phyloP scores from a whole-genome alignment of 1,140 invertebrate genomes.

The Sminthurides bifidus region DNA sequence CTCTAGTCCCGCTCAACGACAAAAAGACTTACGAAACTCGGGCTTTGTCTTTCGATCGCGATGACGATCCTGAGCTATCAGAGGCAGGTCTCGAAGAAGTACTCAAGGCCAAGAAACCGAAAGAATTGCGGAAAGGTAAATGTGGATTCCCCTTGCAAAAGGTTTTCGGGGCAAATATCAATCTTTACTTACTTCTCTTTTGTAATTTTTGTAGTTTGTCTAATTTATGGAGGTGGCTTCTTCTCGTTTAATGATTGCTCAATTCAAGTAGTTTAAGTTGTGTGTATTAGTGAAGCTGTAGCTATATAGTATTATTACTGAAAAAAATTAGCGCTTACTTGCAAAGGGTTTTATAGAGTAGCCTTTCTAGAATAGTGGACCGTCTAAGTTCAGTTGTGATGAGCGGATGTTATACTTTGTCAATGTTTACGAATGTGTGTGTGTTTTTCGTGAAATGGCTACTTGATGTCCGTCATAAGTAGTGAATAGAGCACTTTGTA shows the following conservation, averaged over 20 bases:
- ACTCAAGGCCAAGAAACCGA: conserved; percentile 50
- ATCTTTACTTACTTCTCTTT: conserved; percentile 4
- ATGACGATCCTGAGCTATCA: conserved; percentile 43
- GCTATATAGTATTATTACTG: not conserved
- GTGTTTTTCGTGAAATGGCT: no score
- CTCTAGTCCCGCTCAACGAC: conserved; percentile 55
- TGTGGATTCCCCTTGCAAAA: not conserved
- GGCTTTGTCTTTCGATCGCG: conserved; percentile 51
- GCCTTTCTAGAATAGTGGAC: no score
- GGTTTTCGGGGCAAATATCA: no score
- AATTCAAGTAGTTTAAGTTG: not conserved
- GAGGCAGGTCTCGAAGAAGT: conserved; percentile 53
- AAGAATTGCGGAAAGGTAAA: conserved; percentile 41
- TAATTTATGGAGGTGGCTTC: not conserved
- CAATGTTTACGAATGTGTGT: no score
- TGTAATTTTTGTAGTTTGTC: not conserved
- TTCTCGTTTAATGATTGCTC: no score
- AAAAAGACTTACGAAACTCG: conserved; percentile 52
- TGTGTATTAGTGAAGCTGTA: not conserved
- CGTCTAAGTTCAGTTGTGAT: no score
- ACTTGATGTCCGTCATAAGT: no score
- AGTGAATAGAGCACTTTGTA: no score
- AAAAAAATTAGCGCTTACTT: no score
- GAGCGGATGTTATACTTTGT: no score
- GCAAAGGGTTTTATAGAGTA: no score